phyloP scores from a whole-genome alignment of 1,140 invertebrate genomes.

The Steinernema feltiae region DNA sequence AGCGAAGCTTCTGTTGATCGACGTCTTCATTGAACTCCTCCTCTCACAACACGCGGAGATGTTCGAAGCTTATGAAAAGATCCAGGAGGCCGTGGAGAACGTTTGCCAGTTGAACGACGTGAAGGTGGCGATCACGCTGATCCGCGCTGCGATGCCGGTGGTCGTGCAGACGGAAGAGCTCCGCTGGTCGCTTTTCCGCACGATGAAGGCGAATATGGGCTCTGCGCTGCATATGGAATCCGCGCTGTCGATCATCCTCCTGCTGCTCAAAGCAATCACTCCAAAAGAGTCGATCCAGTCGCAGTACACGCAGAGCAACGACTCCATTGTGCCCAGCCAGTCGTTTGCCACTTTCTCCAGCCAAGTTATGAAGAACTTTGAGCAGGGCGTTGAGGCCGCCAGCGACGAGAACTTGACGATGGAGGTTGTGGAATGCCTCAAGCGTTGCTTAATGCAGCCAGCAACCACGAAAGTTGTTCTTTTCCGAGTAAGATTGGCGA shows the following conservation, averaged over 20 bases:
- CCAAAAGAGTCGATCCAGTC: not conserved
- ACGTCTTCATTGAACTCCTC: constrained; percentile 5
- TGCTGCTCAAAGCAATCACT: not conserved
- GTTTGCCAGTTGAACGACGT: not conserved
- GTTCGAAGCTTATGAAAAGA: not conserved
- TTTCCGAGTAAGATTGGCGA: not conserved
- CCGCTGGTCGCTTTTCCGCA: not conserved
- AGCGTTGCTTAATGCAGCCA: not conserved
- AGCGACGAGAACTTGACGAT: not conserved
- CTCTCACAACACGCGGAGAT: not conserved
- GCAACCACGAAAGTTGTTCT: not conserved
- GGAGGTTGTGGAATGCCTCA: not conserved
- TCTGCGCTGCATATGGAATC: not conserved
- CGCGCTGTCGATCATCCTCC: not conserved
- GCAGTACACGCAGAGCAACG: not conserved
- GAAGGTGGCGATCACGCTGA: not conserved
- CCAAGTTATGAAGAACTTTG: not conserved
- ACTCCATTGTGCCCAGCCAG: not conserved
- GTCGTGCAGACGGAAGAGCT: not conserved
- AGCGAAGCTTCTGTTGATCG: not conserved
- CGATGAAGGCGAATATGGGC: not conserved
- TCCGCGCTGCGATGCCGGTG: not conserved
- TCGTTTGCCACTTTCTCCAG: not conserved
- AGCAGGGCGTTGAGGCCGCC: not conserved
- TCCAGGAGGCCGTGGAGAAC: not conserved